Evolutionary conservation across 2,113 vertebrate genomes (phyloP), one percentile per base, ranked within the genome.

Genomic region (Chaetorhynchus papuensis): DNA sequence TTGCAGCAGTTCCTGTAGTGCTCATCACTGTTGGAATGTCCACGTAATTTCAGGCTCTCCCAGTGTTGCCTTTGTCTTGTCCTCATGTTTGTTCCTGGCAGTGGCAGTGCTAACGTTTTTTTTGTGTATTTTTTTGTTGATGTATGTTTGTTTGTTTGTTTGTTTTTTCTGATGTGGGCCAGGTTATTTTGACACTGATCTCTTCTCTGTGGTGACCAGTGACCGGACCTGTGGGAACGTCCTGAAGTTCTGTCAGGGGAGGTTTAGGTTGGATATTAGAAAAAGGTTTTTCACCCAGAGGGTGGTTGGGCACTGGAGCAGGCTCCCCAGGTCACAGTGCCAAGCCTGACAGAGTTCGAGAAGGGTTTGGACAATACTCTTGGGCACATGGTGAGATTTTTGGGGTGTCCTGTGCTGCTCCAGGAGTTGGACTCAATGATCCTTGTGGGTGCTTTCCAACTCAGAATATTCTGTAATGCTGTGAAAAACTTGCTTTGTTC

Each of bases 361-460:
- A 45, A 33, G 12, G 7, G 17, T 60, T 44, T 57, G 60, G 35
- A 42, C 24, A 24, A 0, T 41, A 4, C 10, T n/a, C 15, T 75
- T 3, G 8, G 26, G 22, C 45, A 18, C 17, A 4, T 10, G 11
- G 31, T 35, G 31, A 27, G 33, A 60, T 1, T 4, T 15, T 61
- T 69, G 18, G 39, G 15, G 6, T 53, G 23, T 45, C 19, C 45
- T n/a, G 27, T 23, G 15, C 23, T 28, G 33, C 31, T 3, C 26
- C 47, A 39, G 54, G 54, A 23, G 12, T 1, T 53, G 33, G 7
- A 13, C 33, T 61, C 0, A 0, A 4, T 52, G 45, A 13, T 70
- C n/a, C 33, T 33, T 24, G 23, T n/a, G 54, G 2, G 18, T 45
- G 18, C 15, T 7, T 87, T 69, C 72, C 39, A 45, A 9, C 18